Percentiles rank a stretch among this genome's conserved stretches.
These are phyloP conservation scores for Zelostemma sp. DNA, from an alignment of 1,140 invertebrate genomes.

Conservation along the genomic window DNA sequence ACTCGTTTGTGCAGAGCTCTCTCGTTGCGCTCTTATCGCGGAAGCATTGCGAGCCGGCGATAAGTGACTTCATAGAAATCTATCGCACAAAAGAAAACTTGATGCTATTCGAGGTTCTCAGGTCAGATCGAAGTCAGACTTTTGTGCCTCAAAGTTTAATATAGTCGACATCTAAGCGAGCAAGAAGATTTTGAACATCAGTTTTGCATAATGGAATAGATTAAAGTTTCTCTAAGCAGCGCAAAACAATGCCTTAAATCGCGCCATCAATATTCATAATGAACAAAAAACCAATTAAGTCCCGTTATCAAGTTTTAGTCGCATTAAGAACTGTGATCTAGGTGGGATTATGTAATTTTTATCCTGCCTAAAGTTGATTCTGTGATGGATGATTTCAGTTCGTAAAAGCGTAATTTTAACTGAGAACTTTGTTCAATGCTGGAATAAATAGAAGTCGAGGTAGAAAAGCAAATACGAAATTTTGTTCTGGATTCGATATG, in stretches of 20 bases:
- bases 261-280: neutral
- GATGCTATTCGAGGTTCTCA: slow-evolving; percentile 6
- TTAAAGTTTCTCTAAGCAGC: slow-evolving; percentile 1
- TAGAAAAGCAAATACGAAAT: too few relatives aligned
- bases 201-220: neutral
- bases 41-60: slow-evolving; percentile 12
- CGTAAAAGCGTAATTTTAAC: too few relatives aligned
- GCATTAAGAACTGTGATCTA: neutral
- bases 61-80: slow-evolving; percentile 25
- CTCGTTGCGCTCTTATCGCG: slow-evolving; percentile 12
- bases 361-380: too few relatives aligned
- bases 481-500: neutral
- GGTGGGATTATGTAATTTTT: too few relatives aligned
- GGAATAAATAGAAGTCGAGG: too few relatives aligned
- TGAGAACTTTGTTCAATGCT: too few relatives aligned
- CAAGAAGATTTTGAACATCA: slow-evolving; percentile 1
- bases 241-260: neutral
- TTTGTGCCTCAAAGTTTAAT: slow-evolving; percentile 5
- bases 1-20: slow-evolving; percentile 8
- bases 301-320: neutral
- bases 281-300: neutral
- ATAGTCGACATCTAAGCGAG: neutral
- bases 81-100: slow-evolving; percentile 26
- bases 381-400: too few relatives aligned
- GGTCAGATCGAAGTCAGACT: slow-evolving; percentile 14